Evolutionary conservation across 2,113 vertebrate species (phyloP).

Genomic region (Siphamia tubifer): DNA sequence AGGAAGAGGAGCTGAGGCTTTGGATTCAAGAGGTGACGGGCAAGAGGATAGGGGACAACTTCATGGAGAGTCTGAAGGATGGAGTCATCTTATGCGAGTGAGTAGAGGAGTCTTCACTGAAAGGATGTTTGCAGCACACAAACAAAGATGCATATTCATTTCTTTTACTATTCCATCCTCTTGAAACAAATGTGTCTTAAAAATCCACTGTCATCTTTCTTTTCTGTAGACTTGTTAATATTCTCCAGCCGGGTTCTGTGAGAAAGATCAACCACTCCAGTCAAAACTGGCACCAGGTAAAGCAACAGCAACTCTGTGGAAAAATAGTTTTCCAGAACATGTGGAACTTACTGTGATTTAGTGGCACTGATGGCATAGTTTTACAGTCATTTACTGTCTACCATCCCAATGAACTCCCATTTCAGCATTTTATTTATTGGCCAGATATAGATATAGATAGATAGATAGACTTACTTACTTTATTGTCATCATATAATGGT

Average conservation of each 20-base stretch:
- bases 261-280: slow-evolving; percentile 86
- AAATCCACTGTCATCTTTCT: background rate
- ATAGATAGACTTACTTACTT: too few species aligned
- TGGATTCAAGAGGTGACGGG: slow-evolving; percentile 91
- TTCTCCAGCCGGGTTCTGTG: slow-evolving; percentile 90
- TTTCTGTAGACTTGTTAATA: slow-evolving; percentile 87
- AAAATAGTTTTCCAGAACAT: background rate
- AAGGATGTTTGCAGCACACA: background rate
- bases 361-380: background rate
- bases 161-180: background rate
- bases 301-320: background rate
- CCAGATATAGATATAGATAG: background rate
- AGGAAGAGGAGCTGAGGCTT: slow-evolving; percentile 87
- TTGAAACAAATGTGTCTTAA: background rate
- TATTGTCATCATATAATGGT: too few species aligned
- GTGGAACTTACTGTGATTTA: background rate
- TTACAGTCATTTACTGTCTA: slow-evolving; percentile 43
- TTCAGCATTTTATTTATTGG: background rate
- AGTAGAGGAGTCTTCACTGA: slow-evolving; percentile 42
- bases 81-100: slow-evolving; percentile 94
- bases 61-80: slow-evolving; percentile 93
- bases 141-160: background rate
- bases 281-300: slow-evolving; percentile 97
- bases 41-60: slow-evolving; percentile 83
- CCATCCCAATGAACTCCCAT: slow-evolving; percentile 14